These are phyloP conservation scores for Allophyes oxyacanthae DNA, from an alignment of 2,888 invertebrate species.

Conservation along the genomic window DNA sequence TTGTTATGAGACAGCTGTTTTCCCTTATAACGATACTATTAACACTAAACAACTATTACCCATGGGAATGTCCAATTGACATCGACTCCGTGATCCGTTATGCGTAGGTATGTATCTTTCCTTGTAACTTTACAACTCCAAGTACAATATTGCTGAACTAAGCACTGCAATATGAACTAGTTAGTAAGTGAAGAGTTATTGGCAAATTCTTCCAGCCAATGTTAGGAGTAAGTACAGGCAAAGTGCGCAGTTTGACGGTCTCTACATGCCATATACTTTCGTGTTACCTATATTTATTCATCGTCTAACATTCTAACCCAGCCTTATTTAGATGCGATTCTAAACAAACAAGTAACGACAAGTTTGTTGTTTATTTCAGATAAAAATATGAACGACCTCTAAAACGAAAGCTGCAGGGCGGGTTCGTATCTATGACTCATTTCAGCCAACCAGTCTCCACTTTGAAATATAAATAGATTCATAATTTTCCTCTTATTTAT, in stretches of 20 bases:
- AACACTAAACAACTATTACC: not conserved
- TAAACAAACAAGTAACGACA: conserved; percentile 44
- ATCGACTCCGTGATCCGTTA: too few species aligned
- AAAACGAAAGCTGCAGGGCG: conserved; percentile 60
- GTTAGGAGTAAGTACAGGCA: too few species aligned
- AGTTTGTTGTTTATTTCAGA: conserved; percentile 42
- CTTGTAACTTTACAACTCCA: too few species aligned
- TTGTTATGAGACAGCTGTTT: not conserved
- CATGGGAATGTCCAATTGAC: too few species aligned
- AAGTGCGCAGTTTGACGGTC: too few species aligned
- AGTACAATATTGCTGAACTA: too few species aligned
- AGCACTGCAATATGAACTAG: too few species aligned
- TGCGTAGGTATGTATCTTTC: too few species aligned
- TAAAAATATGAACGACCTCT: conserved; percentile 61
- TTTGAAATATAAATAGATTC: conserved; percentile 41
- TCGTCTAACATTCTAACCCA: conserved; percentile 3
- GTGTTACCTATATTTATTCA: too few species aligned
- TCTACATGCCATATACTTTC: too few species aligned
- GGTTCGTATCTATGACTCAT: conserved; percentile 53
- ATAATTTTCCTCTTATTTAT: conserved; percentile 49
- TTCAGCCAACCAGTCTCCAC: conserved; percentile 44
- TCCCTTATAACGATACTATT: not conserved
- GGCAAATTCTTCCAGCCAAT: too few species aligned
- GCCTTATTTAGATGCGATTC: conserved; percentile 12
- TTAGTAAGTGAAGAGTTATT: too few species aligned